phyloP scores from a whole-genome alignment of 2,113 vertebrate species.

The Pangasianodon gigas region DNA sequence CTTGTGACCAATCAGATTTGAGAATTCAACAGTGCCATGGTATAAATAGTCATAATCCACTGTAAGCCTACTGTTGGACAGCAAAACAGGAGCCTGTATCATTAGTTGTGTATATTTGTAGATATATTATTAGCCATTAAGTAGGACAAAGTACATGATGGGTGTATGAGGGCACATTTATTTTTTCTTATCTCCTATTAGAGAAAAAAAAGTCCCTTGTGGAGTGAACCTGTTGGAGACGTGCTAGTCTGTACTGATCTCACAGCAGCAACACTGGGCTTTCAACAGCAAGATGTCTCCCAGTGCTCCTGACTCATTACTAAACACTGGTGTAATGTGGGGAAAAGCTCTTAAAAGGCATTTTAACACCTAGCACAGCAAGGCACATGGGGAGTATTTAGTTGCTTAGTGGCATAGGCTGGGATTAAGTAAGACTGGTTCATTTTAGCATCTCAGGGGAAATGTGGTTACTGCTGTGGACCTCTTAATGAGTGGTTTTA shows the following conservation, averaged over 20 bases:
- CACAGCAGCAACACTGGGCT: slow-evolving; percentile 24
- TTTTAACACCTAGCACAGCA: slow-evolving; percentile 29
- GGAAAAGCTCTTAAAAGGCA: slow-evolving; percentile 34
- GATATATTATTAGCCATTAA: background rate
- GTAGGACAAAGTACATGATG: slow-evolving; percentile 20
- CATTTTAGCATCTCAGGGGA: slow-evolving; percentile 24
- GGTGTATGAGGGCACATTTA: background rate
- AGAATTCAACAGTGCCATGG: background rate
- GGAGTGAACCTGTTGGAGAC: slow-evolving; percentile 41
- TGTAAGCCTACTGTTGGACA: background rate
- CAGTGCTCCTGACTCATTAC: slow-evolving; percentile 37
- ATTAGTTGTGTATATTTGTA: background rate
- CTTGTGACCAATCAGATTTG: background rate
- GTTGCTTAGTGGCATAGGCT: slow-evolving; percentile 6
- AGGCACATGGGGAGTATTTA: slow-evolving; percentile 24
- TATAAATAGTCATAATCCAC: background rate
- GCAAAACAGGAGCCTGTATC: background rate
- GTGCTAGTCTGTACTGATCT: slow-evolving; percentile 33
- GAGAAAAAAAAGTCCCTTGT: slow-evolving; percentile 24
- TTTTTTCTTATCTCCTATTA: slow-evolving; percentile 39
- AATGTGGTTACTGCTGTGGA: slow-evolving; percentile 19
- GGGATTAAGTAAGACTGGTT: slow-evolving; percentile 26
- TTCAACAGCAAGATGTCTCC: slow-evolving; percentile 37
- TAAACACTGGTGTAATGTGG: slow-evolving; percentile 35
- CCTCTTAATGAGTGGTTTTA: slow-evolving; percentile 13